Evolutionary conservation across 1,140 invertebrate genomes (phyloP).

Genomic region (Homalodisca vitripennis): DNA sequence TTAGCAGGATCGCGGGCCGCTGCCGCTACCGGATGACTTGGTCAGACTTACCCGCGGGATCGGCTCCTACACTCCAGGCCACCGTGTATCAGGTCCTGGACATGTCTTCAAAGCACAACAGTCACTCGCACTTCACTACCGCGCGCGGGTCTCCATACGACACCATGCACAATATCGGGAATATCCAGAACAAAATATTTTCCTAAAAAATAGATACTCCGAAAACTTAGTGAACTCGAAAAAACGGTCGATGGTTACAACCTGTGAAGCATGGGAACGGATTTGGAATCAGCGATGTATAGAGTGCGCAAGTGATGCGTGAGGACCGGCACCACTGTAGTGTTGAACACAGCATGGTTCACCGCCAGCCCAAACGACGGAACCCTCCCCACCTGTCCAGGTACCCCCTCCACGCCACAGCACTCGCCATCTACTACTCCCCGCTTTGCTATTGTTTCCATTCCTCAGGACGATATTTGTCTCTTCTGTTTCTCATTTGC

Average conservation of each 20-base stretch:
- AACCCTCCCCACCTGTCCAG: slow-evolving; percentile 2
- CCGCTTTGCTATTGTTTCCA: no score
- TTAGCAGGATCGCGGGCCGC: no score
- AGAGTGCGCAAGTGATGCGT: neutral
- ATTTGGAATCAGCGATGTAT: slow-evolving; percentile 1
- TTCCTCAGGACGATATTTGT: no score
- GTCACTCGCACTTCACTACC: neutral
- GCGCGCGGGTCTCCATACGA: neutral
- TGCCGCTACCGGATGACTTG: no score
- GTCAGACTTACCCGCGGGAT: neutral
- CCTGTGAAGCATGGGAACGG: neutral
- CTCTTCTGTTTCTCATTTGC: neutral
- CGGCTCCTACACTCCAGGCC: neutral
- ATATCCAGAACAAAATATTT: neutral
- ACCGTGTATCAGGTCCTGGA: no score
- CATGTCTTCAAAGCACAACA: no score
- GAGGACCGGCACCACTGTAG: neutral
- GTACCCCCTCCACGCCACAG: neutral
- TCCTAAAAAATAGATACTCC: neutral
- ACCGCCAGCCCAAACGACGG: slow-evolving; percentile 3
- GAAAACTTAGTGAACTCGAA: no score
- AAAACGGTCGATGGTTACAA: no score
- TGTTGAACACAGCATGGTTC: neutral
- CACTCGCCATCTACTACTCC: no score
- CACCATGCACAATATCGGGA: neutral